Base-by-base conservation (phyloP, 2,113 vertebrate genomes). In the Oryzias celebensis region DNA sequence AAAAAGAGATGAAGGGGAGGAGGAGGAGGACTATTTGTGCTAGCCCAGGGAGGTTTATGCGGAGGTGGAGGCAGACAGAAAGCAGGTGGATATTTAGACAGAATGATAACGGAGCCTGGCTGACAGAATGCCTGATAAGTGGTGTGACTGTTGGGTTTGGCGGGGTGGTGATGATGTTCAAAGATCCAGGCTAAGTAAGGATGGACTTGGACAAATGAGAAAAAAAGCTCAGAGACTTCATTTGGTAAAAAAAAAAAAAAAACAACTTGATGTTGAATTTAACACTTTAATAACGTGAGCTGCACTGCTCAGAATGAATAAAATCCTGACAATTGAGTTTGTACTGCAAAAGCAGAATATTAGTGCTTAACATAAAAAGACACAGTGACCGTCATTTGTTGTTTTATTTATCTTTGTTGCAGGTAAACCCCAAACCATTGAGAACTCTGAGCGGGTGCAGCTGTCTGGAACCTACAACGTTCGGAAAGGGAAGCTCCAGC, bases 401-500 rank as follows among this genome's bases (percentile, higher is more conserved):
- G 36, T 12, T 36, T 12, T 36, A 3, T 28, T 10, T 45, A 5
- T 65, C 12, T 76, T 6, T 81, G 20, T 88, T 92, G 64, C 89
- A 99, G 97, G 97, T 67, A 98, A 98, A 80, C 96, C 97, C 63
- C 93, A 95, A 81, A 94, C 91, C 87, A 88, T 91, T 7, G 93
- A 95, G 82, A 93, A 90, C 84, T 95, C 93, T 0, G 97, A 99
- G 90, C 91, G 97, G 52, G 93, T 98, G 82, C 97, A 98, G 88
- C 95, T 99, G 85, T 96, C 94, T 52, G 97, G 97, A 83, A 94
- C 91, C 44, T 99, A 95, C 83, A 98, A 96, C 52, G 96, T 99
- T 77, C 93, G 96, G 59, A 99, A 99, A 91, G 97, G 97, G 89
- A 99, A 97, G 87, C 95, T 98, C 90, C 96, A 98, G 86, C 90